Evolutionary conservation across 2,888 invertebrate species (phyloP).

Genomic region (Sesia bembeciformis): DNA sequence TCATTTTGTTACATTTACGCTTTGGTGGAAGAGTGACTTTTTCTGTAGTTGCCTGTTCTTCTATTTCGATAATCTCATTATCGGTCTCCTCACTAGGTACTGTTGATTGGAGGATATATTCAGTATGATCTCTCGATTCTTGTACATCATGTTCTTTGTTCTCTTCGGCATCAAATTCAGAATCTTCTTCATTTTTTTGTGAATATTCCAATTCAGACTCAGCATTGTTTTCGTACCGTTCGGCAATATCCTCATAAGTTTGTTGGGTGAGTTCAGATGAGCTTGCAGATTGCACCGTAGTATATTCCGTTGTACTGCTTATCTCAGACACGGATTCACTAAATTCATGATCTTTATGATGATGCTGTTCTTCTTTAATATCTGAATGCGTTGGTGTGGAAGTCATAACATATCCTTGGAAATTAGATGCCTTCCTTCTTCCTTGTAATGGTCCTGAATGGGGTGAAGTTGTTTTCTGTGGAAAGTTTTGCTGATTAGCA

Average conservation of each 20-base stretch:
- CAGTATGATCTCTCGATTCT: constrained; percentile 36
- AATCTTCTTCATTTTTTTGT: constrained; percentile 1
- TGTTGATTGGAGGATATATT: constrained; percentile 39
- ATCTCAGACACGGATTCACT: constrained; percentile 6
- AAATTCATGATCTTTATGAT: constrained; percentile 22
- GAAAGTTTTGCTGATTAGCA: constrained; percentile 1
- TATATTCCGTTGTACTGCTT: constrained; percentile 13
- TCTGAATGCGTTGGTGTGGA: constrained; percentile 29
- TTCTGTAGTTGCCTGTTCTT: constrained; percentile 25
- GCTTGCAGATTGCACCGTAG: constrained; percentile 9
- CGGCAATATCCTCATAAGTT: constrained; percentile 21
- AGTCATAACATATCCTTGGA: constrained; percentile 44
- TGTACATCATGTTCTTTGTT: constrained; percentile 14
- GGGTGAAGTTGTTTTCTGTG: constrained; percentile 3
- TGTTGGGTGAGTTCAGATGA: constrained; percentile 15
- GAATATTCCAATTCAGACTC: neutral
- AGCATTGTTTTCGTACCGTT: constrained; percentile 4
- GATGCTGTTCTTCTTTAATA: constrained; percentile 17
- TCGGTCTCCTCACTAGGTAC: constrained; percentile 17
- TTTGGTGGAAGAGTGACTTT: constrained; percentile 17
- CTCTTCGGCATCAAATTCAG: constrained; percentile 9
- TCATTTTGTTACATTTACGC: constrained; percentile 61
- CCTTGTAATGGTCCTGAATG: constrained; percentile 20
- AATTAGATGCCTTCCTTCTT: constrained; percentile 59
- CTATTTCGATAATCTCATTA: constrained; percentile 23